Percentiles rank a stretch among this genome's conserved stretches.
These are phyloP conservation scores for Aphodius sticticus DNA, from an alignment of 2,888 invertebrate genomes.

Conservation along the genomic window DNA sequence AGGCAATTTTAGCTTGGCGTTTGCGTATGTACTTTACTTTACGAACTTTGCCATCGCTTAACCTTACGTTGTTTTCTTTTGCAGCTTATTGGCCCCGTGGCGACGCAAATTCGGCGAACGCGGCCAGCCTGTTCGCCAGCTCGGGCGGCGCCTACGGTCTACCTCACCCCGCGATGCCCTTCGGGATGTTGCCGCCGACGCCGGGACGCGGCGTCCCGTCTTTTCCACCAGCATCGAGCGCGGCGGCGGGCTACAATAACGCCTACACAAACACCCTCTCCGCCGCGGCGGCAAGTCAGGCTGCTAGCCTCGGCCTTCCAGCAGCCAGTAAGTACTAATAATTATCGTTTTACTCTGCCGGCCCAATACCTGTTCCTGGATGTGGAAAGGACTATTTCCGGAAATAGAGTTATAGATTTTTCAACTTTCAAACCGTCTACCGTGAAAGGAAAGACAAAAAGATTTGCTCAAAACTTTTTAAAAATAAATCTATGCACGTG, in stretches of 20 bases:
- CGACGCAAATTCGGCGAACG: slow-evolving; percentile 63
- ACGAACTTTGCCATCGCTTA: no score
- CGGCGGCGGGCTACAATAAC: slow-evolving; percentile 56
- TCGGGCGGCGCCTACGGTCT: slow-evolving; percentile 59
- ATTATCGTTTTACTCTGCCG: background rate
- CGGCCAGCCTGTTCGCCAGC: slow-evolving; percentile 59
- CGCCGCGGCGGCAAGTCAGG: slow-evolving; percentile 86
- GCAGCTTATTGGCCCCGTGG: slow-evolving; percentile 83
- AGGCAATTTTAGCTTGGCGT: no score
- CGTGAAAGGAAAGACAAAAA: no score
- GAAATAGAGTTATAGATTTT: no score
- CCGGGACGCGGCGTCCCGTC: slow-evolving; percentile 63
- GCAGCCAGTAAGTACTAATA: slow-evolving; percentile 69
- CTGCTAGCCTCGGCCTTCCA: slow-evolving; percentile 81
- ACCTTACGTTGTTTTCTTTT: slow-evolving; percentile 41
- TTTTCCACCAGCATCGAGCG: slow-evolving; percentile 61
- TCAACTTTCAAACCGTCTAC: no score
- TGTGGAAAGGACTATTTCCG: no score
- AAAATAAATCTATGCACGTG: no score
- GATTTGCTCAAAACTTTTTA: no score
- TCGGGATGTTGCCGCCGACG: slow-evolving; percentile 57
- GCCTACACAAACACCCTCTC: slow-evolving; percentile 76
- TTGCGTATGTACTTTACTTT: no score
- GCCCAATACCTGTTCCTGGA: no score
- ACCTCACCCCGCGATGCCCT: slow-evolving; percentile 57